These are phyloP conservation scores for Mellilla xanthometata DNA, from an alignment of 2,888 invertebrate genomes.

Conservation along the genomic window DNA sequence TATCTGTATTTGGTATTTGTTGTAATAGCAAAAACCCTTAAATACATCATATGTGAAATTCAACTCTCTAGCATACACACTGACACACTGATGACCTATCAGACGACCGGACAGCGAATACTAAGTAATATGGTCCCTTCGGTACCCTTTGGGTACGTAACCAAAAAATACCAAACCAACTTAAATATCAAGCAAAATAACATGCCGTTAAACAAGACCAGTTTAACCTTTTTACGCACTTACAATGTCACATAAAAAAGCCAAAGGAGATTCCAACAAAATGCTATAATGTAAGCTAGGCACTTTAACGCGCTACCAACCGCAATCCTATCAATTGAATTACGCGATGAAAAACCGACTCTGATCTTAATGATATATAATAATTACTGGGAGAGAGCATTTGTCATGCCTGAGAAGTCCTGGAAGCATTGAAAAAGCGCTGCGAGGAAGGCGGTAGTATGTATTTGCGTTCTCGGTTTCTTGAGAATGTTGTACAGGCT, in stretches of 20 bases:
- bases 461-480: conserved; percentile 60
- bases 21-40: too few species aligned
- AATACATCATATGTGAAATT: too few species aligned
- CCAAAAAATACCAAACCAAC: too few species aligned
- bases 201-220: background rate
- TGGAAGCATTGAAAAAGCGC: conserved; percentile 52
- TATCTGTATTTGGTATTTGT: too few species aligned
- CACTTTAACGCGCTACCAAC: too few species aligned
- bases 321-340: conserved; percentile 35
- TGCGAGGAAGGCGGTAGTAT: conserved; percentile 61
- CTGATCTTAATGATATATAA: conserved; percentile 36
- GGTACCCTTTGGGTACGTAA: too few species aligned
- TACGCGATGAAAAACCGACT: conserved; percentile 40
- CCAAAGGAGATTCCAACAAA: conserved; percentile 4
- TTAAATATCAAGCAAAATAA: too few species aligned
- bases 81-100: too few species aligned
- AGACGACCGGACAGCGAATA: too few species aligned
- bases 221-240: background rate
- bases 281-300: conserved; percentile 18
- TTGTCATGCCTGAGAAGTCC: conserved; percentile 42
- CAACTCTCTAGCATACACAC: too few species aligned
- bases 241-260: background rate
- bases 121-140: too few species aligned
- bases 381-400: conserved; percentile 43
- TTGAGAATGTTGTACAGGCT: conserved; percentile 62